A percentile compares a stretch with the other conserved stretches of the same genome.
Evolutionary conservation across 2,113 vertebrate species (phyloP).

Genomic region (Physeter macrocephalus): DNA sequence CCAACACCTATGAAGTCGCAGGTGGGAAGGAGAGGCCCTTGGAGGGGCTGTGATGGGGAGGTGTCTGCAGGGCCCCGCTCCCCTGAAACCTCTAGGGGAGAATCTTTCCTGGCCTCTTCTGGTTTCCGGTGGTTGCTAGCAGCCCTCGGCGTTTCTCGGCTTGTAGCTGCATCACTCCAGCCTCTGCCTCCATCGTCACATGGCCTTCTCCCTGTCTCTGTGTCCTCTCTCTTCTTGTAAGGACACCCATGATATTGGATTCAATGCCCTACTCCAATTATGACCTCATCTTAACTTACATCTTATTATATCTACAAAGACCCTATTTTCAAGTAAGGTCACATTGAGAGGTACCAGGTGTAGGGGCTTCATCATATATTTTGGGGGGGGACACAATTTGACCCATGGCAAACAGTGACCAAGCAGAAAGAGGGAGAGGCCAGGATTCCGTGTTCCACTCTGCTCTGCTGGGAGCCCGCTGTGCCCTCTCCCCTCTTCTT

Average conservation of each 20-base stretch:
- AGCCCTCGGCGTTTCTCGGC: background rate
- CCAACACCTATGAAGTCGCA: background rate
- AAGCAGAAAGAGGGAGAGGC: background rate
- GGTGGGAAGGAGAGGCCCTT: background rate
- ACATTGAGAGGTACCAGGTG: background rate
- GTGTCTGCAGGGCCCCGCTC: fast-evolving
- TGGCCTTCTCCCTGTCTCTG: background rate
- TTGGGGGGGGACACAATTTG: background rate
- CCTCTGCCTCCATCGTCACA: background rate
- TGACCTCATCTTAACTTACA: background rate
- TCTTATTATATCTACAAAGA: background rate
- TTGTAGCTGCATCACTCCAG: fast-evolving
- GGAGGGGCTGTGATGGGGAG: background rate
- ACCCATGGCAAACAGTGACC: background rate
- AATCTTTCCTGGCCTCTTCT: background rate
- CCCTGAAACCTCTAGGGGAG: background rate
- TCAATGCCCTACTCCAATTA: too few species aligned
- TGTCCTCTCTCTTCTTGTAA: background rate
- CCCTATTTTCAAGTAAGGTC: background rate
- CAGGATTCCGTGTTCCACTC: fast-evolving
- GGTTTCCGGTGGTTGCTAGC: background rate
- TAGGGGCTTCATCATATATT: background rate
- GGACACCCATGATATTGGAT: background rate
- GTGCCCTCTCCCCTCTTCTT: fast-evolving
- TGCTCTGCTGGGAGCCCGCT: background rate